These are phyloP conservation scores for Liodrosophila aerea DNA, from an alignment of 2,888 invertebrate genomes.

Conservation along the genomic window DNA sequence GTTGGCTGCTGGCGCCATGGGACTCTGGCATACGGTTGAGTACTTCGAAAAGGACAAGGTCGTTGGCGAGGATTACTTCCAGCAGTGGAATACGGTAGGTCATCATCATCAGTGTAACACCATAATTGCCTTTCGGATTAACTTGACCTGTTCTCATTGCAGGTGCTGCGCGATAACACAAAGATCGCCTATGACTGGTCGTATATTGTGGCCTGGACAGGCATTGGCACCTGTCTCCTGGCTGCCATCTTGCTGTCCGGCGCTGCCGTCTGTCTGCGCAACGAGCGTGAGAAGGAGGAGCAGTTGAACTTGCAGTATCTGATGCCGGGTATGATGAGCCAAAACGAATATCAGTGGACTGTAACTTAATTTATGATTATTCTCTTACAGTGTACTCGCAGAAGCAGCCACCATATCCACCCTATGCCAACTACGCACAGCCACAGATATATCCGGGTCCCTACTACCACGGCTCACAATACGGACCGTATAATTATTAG, in stretches of 20 bases:
- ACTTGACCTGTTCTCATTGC: too few relatives aligned
- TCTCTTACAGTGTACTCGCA: conserved; percentile 91
- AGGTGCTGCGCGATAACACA: conserved; percentile 93
- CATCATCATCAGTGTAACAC: too few relatives aligned
- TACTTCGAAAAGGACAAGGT: conserved; percentile 97
- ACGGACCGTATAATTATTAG: conserved; percentile 96
- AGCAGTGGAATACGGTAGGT: conserved; percentile 94
- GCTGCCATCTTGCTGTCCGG: conserved; percentile 96
- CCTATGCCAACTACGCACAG: conserved; percentile 93
- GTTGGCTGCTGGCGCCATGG: conserved; percentile 96
- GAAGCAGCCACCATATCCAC: conserved; percentile 91
- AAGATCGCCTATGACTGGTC: conserved; percentile 97
- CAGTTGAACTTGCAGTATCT: conserved; percentile 98
- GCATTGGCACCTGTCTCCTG: conserved; percentile 94
- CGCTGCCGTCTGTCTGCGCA: conserved; percentile 96
- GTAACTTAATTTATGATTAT: background rate
- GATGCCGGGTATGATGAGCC: conserved; percentile 90
- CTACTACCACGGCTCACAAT: conserved; percentile 95
- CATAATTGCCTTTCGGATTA: too few relatives aligned
- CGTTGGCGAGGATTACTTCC: conserved; percentile 95
- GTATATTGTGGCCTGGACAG: conserved; percentile 98
- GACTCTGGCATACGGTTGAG: conserved; percentile 97
- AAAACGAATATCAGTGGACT: too few relatives aligned
- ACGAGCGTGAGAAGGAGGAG: conserved; percentile 96
- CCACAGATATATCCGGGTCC: conserved; percentile 93